Percentiles rank a stretch among this genome's conserved stretches.
These are phyloP conservation scores for Autographa gamma DNA, from an alignment of 2,888 invertebrate genomes.

Conservation along the genomic window DNA sequence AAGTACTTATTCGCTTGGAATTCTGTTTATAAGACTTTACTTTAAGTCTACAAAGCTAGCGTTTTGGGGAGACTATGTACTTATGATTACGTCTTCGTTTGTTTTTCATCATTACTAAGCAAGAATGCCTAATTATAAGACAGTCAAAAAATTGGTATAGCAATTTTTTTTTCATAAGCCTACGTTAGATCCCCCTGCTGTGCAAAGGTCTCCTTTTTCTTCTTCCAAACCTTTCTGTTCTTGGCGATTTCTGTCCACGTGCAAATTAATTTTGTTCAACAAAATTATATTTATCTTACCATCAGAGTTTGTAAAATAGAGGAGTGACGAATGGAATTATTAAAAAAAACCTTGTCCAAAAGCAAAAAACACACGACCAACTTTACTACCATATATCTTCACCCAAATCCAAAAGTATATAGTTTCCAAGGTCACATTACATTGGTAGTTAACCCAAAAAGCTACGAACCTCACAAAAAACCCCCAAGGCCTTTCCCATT, in stretches of 20 bases:
- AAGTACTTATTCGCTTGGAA: conserved; percentile 3
- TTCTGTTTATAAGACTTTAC: neutral
- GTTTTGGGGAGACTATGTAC: neutral
- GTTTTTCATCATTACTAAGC: neutral
- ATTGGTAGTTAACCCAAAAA: conserved; percentile 4
- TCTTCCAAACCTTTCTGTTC: no score
- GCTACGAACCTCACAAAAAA: neutral
- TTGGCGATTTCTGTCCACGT: no score
- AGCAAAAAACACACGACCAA: neutral
- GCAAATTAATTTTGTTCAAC: no score
- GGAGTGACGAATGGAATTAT: no score
- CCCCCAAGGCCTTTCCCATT: conserved; percentile 11
- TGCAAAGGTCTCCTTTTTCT: no score
- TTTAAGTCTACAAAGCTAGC: neutral
- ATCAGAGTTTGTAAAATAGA: neutral
- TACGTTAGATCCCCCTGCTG: no score
- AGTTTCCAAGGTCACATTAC: neutral
- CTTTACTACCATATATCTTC: neutral
- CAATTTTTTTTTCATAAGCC: no score
- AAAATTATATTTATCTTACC: neutral
- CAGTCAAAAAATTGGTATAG: neutral
- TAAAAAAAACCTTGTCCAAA: no score
- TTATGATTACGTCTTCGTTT: neutral
- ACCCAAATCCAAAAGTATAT: neutral
- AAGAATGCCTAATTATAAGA: neutral